Conservation (phyloP, 2,888 invertebrate genomes). For the Tribolium freemani region DNA sequence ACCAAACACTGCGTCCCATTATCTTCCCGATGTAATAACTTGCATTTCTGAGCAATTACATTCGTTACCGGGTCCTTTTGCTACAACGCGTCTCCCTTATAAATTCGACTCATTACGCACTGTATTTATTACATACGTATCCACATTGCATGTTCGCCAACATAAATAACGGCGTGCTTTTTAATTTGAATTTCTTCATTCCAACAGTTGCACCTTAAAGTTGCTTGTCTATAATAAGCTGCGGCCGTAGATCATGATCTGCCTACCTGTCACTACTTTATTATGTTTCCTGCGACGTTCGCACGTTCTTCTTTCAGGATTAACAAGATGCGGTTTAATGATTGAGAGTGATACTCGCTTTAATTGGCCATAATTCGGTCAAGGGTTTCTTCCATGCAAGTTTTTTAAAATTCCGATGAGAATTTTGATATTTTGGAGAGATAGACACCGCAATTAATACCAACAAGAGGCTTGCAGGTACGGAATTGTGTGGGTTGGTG, state of each 20-base stretch:
- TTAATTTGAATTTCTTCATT: conserved; percentile 43
- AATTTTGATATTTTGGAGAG: conserved; percentile 5
- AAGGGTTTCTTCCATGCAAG: neutral
- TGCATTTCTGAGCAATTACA: conserved; percentile 32
- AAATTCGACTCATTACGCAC: conserved; percentile 62
- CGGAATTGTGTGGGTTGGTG: conserved; percentile 18
- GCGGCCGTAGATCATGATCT: conserved; percentile 34
- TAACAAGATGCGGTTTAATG: conserved; percentile 2
- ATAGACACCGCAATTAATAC: conserved; percentile 16
- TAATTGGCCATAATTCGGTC: conserved; percentile 3
- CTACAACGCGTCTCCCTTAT: conserved; percentile 52
- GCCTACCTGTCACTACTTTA: conserved; percentile 36
- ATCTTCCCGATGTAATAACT: conserved; percentile 35
- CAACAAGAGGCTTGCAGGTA: conserved; percentile 1
- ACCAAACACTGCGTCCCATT: conserved; percentile 24
- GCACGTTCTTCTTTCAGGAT: conserved; percentile 28
- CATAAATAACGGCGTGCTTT: conserved; percentile 39
- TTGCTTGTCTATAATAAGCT: conserved; percentile 28
- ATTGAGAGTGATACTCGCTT: conserved; percentile 14
- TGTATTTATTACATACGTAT: conserved; percentile 59
- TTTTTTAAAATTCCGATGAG: neutral
- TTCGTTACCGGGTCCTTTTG: conserved; percentile 32
- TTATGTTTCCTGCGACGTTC: conserved; percentile 35
- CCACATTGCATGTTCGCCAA: conserved; percentile 27
- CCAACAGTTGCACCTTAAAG: conserved; percentile 33